These are phyloP conservation scores for Neosalanx taihuensis DNA, from an alignment of 2,797 vertebrate species.

Conservation along the genomic window DNA sequence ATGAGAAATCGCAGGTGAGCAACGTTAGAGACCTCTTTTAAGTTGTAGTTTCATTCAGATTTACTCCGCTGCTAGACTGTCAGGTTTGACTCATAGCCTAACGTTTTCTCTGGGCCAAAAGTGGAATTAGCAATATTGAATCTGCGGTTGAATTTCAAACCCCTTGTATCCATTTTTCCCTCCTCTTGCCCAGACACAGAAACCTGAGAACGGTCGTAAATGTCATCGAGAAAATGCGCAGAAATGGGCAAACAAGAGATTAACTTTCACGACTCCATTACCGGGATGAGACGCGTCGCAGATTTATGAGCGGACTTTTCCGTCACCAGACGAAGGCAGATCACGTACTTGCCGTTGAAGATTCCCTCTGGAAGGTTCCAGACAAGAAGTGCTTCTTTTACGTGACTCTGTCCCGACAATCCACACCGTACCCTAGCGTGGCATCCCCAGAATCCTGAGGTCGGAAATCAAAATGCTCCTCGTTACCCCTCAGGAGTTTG, in stretches of 20 bases:
- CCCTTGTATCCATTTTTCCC: conserved; percentile 43
- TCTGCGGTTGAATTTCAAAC: conserved; percentile 53
- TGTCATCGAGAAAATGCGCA: conserved; percentile 20
- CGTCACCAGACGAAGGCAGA: not conserved
- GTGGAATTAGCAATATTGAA: conserved; percentile 71
- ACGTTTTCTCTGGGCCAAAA: conserved; percentile 65
- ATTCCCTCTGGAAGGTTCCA: not conserved
- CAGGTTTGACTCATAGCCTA: conserved; percentile 58
- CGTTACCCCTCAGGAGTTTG: conserved; percentile 35
- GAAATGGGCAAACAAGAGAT: conserved; percentile 17
- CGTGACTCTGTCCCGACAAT: conserved; percentile 11
- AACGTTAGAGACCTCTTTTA: conserved; percentile 58
- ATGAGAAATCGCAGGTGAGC: conserved; percentile 57
- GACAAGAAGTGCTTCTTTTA: not conserved
- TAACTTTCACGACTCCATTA: conserved; percentile 31
- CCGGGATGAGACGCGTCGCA: conserved; percentile 11
- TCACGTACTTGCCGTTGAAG: not conserved
- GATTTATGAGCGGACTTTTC: conserved; percentile 19
- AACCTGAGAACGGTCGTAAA: conserved; percentile 40
- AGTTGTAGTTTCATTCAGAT: conserved; percentile 64
- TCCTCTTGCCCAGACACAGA: conserved; percentile 18
- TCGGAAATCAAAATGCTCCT: conserved; percentile 9
- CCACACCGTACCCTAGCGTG: conserved; percentile 35
- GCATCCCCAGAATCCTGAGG: conserved; percentile 29
- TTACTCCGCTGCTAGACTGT: conserved; percentile 60